phyloP scores from a whole-genome alignment of 2,113 vertebrate genomes.

The Rhinogobius similis region DNA sequence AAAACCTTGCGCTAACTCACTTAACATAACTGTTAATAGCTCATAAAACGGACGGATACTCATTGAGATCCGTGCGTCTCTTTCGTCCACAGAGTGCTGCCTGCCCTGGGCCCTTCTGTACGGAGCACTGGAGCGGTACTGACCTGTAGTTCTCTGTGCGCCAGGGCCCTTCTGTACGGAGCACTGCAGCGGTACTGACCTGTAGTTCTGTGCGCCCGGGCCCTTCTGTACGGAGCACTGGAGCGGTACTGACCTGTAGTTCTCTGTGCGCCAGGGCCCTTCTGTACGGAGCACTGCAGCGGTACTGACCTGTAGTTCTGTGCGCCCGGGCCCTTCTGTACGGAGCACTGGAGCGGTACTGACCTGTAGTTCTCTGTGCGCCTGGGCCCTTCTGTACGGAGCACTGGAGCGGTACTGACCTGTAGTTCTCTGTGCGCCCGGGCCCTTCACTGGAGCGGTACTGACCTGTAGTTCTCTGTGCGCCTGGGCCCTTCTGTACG shows the following conservation, averaged over 20 bases:
- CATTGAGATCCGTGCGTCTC: too few relatives aligned
- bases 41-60: too few relatives aligned
- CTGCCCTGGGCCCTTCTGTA: conserved; percentile 88
- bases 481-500: neutral
- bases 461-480: neutral
- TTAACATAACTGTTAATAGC: too few relatives aligned
- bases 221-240: neutral
- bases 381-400: neutral
- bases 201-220: neutral
- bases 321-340: neutral
- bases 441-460: conserved; percentile 71
- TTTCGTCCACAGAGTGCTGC: too few relatives aligned
- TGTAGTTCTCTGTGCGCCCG: conserved; percentile 77
- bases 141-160: neutral
- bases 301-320: neutral
- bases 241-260: neutral
- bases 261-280: conserved; percentile 84
- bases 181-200: too few relatives aligned
- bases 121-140: conserved; percentile 44
- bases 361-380: neutral
- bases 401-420: neutral
- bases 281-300: conserved; percentile 33
- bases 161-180: neutral
- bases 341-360: neutral
- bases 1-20: too few relatives aligned